These are phyloP conservation scores for Athalia rosae DNA, from an alignment of 2,888 invertebrate genomes.

Conservation along the genomic window DNA sequence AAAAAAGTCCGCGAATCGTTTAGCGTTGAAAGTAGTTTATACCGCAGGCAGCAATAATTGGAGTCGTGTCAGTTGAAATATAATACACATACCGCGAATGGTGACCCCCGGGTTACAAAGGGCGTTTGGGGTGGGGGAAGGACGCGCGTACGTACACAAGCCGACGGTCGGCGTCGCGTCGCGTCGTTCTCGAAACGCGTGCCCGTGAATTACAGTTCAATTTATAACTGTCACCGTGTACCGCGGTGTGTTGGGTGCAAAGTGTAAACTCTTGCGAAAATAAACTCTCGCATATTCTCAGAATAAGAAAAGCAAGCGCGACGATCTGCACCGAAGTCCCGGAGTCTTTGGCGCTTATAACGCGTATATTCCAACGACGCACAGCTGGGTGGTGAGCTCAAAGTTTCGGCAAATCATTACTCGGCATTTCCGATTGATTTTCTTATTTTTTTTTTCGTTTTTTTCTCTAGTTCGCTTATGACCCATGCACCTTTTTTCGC, in stretches of 20 bases:
- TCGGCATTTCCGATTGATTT: background rate
- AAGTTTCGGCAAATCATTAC: no score
- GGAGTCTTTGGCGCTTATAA: no score
- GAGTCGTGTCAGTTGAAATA: no score
- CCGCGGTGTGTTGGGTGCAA: conserved; percentile 43
- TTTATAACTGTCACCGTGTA: conserved; percentile 64
- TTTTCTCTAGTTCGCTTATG: background rate
- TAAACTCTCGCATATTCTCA: conserved; percentile 53
- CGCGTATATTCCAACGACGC: no score
- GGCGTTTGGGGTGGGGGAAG: conserved; percentile 9
- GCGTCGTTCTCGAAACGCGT: conserved; percentile 28
- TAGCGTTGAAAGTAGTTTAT: no score
- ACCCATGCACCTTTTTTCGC: no score
- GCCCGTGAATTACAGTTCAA: conserved; percentile 60
- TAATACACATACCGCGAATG: no score
- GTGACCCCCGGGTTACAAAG: background rate
- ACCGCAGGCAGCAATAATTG: no score
- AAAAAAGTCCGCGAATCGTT: no score
- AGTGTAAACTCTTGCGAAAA: conserved; percentile 56
- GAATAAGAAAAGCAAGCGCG: background rate
- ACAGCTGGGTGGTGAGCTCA: no score
- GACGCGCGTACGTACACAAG: no score
- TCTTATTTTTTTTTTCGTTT: background rate
- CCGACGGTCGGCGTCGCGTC: background rate
- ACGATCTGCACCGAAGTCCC: background rate